A percentile compares a stretch with the other conserved stretches of the same genome.
These are phyloP conservation scores for Chunga burmeisteri DNA, from an alignment of 2,113 vertebrate species.

Conservation along the genomic window DNA sequence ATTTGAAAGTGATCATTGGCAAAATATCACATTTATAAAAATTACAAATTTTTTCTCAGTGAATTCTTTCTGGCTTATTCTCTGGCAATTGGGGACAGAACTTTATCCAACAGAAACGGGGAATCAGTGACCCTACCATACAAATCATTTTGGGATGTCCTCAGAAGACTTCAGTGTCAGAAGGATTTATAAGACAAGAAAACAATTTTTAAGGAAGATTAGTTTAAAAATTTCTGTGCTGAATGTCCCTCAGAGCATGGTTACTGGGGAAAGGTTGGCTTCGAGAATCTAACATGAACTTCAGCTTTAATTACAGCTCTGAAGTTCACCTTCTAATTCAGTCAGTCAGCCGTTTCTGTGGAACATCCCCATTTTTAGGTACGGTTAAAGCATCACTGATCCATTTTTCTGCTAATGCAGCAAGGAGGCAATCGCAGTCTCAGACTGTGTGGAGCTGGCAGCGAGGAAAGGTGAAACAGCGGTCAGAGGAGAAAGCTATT, in stretches of 20 bases:
- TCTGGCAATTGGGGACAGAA: background rate
- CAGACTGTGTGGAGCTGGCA: background rate
- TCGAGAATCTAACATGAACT: background rate
- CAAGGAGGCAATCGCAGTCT: background rate
- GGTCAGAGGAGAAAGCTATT: background rate
- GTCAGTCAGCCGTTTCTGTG: background rate
- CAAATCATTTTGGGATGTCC: background rate
- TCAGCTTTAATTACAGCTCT: constrained; percentile 16
- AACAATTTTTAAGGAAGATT: background rate
- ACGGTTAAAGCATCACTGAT: background rate
- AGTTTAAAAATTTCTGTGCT: background rate
- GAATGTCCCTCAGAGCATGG: background rate
- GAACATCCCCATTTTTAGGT: background rate
- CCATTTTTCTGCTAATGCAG: constrained; percentile 35
- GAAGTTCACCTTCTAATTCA: constrained; percentile 21
- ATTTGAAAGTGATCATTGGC: background rate
- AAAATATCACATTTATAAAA: background rate
- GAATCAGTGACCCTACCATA: background rate
- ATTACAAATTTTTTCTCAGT: background rate
- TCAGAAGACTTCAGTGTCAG: background rate
- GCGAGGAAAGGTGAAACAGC: constrained; percentile 7
- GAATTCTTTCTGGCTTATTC: background rate
- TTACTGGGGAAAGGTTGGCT: background rate
- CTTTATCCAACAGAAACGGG: background rate
- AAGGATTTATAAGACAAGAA: background rate